These are phyloP conservation scores for Drosophila lacicola DNA, from an alignment of 2,888 invertebrate genomes.

Conservation along the genomic window DNA sequence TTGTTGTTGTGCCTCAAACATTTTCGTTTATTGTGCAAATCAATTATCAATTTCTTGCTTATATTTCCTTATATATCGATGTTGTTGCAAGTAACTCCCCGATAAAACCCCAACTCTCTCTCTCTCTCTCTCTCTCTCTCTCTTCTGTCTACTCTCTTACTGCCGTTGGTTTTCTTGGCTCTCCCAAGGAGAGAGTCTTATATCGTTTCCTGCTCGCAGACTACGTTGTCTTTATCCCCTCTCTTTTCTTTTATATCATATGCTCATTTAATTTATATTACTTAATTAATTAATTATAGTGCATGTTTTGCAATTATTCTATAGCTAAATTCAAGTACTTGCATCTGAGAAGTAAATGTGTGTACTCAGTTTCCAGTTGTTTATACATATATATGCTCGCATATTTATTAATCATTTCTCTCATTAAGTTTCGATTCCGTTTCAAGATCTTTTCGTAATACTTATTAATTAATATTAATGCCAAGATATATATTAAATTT, in stretches of 20 bases:
- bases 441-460: constrained; percentile 15
- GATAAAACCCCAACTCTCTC: constrained; percentile 1
- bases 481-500: constrained; percentile 27
- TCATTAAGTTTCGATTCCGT: constrained; percentile 3
- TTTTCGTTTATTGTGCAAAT: constrained; percentile 32
- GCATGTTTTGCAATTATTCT: constrained; percentile 31
- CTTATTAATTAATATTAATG: not conserved
- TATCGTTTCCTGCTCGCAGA: constrained; percentile 47
- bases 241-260: constrained; percentile 17
- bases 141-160: constrained; percentile 1
- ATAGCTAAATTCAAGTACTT: constrained; percentile 24
- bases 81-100: constrained; percentile 28
- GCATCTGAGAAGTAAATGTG: constrained; percentile 71
- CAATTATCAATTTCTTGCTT: constrained; percentile 41
- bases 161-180: constrained; percentile 23
- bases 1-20: constrained; percentile 59
- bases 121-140: constrained; percentile 19
- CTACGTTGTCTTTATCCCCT: constrained; percentile 12
- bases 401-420: constrained; percentile 2
- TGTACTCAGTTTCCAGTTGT: constrained; percentile 71
- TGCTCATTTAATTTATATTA: constrained; percentile 28
- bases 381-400: constrained; percentile 10
- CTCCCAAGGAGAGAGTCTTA: constrained; percentile 8
- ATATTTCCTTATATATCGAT: constrained; percentile 29
- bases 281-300: not conserved